Percentiles rank a stretch among this genome's conserved stretches.
These are phyloP conservation scores for Oncorhynchus kisutch DNA, from an alignment of 2,113 vertebrate species.

Conservation along the genomic window DNA sequence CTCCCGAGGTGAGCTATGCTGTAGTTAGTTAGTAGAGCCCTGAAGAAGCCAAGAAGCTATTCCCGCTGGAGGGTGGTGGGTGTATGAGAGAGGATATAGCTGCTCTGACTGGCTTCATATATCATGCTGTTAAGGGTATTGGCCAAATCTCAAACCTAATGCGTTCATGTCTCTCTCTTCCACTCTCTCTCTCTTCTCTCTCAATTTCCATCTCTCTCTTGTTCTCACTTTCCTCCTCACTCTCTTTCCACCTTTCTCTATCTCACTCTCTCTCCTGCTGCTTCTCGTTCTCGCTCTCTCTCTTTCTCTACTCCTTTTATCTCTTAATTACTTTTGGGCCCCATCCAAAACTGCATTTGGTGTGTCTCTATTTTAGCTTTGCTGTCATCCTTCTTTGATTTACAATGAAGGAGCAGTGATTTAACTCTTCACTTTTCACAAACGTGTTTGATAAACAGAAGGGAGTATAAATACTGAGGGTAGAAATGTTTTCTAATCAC, in stretches of 20 bases:
- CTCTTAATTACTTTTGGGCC: conserved; percentile 54
- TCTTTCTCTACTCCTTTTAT: conserved; percentile 42
- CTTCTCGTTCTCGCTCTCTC: not conserved
- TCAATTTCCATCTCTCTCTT: not conserved
- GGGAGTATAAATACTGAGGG: conserved; percentile 45
- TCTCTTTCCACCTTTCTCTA: not conserved
- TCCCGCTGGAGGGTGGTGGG: not conserved
- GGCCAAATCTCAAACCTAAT: conserved; percentile 3
- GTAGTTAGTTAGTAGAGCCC: not conserved
- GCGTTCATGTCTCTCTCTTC: not conserved
- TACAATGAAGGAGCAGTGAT: conserved; percentile 29
- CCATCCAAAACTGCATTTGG: conserved; percentile 42
- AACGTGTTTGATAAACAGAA: conserved; percentile 39
- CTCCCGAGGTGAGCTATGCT: not conserved
- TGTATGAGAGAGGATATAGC: not conserved
- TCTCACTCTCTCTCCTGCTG: not conserved
- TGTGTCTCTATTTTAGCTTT: conserved; percentile 42
- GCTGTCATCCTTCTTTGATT: conserved; percentile 52
- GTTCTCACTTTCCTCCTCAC: not conserved
- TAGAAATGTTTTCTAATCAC: conserved; percentile 44
- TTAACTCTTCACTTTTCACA: conserved; percentile 27
- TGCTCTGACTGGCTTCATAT: not conserved
- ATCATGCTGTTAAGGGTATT: not conserved
- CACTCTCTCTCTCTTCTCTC: not conserved
- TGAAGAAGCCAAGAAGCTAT: not conserved